These are phyloP conservation scores for Argyra leucocephala DNA, from an alignment of 2,888 invertebrate species.

Conservation along the genomic window DNA sequence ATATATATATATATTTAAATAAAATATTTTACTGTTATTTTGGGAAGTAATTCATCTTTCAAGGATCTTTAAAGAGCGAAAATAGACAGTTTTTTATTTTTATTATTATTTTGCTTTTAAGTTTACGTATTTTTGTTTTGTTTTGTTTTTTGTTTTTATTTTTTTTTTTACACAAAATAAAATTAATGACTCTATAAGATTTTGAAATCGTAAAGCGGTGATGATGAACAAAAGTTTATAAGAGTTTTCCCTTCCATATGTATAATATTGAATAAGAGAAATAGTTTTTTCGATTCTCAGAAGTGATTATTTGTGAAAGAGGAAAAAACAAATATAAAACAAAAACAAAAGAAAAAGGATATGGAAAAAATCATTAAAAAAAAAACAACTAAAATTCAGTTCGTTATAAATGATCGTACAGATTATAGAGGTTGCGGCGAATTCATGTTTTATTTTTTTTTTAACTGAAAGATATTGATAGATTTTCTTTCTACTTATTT, in stretches of 20 bases:
- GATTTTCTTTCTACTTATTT: neutral
- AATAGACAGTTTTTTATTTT: neutral
- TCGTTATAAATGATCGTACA: neutral
- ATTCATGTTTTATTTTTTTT: neutral
- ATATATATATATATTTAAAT: neutral
- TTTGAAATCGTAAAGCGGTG: neutral
- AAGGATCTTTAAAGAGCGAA: neutral
- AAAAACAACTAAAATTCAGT: too few relatives aligned
- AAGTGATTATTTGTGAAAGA: neutral
- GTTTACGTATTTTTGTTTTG: neutral
- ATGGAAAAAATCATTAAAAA: too few relatives aligned
- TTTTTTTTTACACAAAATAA: neutral
- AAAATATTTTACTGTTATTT: neutral
- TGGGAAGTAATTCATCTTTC: neutral
- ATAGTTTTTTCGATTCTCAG: neutral
- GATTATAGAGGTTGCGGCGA: neutral
- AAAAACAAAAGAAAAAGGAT: neutral
- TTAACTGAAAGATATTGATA: neutral
- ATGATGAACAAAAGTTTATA: neutral
- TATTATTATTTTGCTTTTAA: neutral
- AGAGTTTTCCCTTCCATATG: neutral
- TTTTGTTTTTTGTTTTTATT: neutral
- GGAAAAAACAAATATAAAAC: neutral
- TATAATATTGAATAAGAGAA: neutral
- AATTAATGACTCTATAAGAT: neutral